Base-by-base conservation (phyloP, 2,113 vertebrate genomes). In the Aleadryas rufinucha region DNA sequence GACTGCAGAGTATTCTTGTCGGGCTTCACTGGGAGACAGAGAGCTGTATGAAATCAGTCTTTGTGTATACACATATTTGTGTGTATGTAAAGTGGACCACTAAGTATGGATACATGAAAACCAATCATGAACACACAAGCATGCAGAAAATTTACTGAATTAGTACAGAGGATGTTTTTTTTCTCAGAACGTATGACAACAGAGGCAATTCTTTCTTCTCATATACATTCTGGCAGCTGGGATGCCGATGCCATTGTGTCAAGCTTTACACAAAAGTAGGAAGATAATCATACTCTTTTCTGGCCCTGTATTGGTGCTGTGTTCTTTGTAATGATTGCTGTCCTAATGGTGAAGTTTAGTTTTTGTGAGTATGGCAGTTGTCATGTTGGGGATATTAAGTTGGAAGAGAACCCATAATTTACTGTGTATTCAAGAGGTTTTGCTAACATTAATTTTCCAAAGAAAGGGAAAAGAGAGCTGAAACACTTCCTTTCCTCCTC, bases 61-160 rank as follows among this genome's bases (percentile, higher is more conserved):
- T 75, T 31, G 6, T 89, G 9, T 33, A 5, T 33, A 21, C 3
- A 3, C 0, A 0, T 65, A 8, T 59, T 56, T 74, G 6, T 87
- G 17, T 64, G 6, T 37, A 5, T 19, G 18, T 74, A 24, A 59
- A 66, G 42, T 31, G 23, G 10, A 8, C 10, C 17, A 47, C 20
- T 61, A 1, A 53, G 4, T 33, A 37, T 42, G 27, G 39, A 21
- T 56, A 44, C 6, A 16, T 18, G 4, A 44, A 52, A 27, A 33
- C 3, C 2, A 27, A 4, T 15, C 13, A 31, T 59, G 54, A 60
- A 2, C 31, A 41, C 21, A 39, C 3, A 68, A 35, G 14, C 12
- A 22, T 21, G 35, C 8, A 39, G 37, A 65, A 81, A 65, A 44
- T 8, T 7, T 64, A 44, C 15, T 63, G 37, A 35, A 23, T 87